Evolutionary conservation across 2,888 invertebrate genomes (phyloP).

Genomic region (Napeogenes inachia): DNA sequence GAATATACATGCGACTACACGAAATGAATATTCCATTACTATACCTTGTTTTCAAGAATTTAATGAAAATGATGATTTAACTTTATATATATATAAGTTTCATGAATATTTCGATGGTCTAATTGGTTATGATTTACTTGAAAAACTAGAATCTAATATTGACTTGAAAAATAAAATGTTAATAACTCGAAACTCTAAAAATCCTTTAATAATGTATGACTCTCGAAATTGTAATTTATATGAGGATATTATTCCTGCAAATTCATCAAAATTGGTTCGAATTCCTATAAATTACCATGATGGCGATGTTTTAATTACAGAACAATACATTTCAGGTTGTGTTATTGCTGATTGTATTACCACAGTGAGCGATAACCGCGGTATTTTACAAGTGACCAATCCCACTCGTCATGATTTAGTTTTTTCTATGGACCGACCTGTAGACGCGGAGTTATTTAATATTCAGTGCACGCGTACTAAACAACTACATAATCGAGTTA

Average conservation of each 20-base stretch:
- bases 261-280: slow-evolving; percentile 20
- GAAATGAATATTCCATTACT: slow-evolving; percentile 13
- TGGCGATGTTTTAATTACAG: slow-evolving; percentile 21
- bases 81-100: slow-evolving; percentile 18
- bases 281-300: slow-evolving; percentile 23
- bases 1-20: slow-evolving; percentile 7
- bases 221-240: slow-evolving; percentile 21
- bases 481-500: slow-evolving; percentile 14
- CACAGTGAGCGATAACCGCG: slow-evolving; percentile 26
- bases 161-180: background rate
- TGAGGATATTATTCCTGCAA: slow-evolving; percentile 22
- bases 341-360: slow-evolving; percentile 20
- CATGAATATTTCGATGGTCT: slow-evolving; percentile 19
- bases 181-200: background rate
- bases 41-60: slow-evolving; percentile 13
- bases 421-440: slow-evolving; percentile 31
- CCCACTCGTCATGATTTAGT: slow-evolving; percentile 30
- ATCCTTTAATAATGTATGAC: slow-evolving; percentile 17
- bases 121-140: slow-evolving; percentile 14
- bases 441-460: slow-evolving; percentile 29
- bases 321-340: slow-evolving; percentile 25
- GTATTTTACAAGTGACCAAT: slow-evolving; percentile 31
- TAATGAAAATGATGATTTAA: slow-evolving; percentile 9
- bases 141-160: slow-evolving; percentile 8
- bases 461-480: slow-evolving; percentile 22